Evolutionary conservation across 2,113 vertebrate species (phyloP).

Genomic region (Sinosuthora webbiana): DNA sequence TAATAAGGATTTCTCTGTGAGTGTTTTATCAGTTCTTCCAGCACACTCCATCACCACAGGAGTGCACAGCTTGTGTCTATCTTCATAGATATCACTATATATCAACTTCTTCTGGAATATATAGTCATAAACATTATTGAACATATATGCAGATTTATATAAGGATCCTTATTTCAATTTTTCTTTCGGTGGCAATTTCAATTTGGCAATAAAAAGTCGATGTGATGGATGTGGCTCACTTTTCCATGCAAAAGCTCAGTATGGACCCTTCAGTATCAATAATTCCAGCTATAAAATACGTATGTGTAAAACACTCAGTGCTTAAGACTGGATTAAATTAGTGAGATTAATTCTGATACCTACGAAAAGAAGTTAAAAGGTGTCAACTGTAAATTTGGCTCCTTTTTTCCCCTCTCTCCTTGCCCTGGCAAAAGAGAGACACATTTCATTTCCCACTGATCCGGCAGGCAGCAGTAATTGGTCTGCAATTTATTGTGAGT

Average conservation of each 20-base stretch:
- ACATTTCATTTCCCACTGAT: not conserved
- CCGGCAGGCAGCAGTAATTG: not conserved
- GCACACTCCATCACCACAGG: not conserved
- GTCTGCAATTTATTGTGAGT: not conserved
- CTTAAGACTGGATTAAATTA: conserved; percentile 38
- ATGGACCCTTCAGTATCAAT: conserved; percentile 7
- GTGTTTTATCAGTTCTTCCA: not conserved
- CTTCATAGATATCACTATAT: not conserved
- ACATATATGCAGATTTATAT: not conserved
- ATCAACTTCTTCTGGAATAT: not conserved
- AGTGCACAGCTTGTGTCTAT: not conserved
- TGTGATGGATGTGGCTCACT: not conserved
- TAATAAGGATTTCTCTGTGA: not conserved
- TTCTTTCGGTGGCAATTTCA: not conserved
- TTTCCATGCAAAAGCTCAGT: not conserved
- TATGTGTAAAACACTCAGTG: conserved; percentile 10
- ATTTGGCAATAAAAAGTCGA: conserved; percentile 9
- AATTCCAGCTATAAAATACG: conserved; percentile 1
- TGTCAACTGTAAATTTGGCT: not conserved
- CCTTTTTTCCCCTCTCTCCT: not conserved
- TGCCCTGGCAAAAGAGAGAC: not conserved
- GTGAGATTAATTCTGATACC: not conserved
- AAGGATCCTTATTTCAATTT: not conserved
- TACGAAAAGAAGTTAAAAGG: not conserved
- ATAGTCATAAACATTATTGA: not conserved